phyloP scores from a whole-genome alignment of 2,888 invertebrate species.

The Drosophila lacicola region DNA sequence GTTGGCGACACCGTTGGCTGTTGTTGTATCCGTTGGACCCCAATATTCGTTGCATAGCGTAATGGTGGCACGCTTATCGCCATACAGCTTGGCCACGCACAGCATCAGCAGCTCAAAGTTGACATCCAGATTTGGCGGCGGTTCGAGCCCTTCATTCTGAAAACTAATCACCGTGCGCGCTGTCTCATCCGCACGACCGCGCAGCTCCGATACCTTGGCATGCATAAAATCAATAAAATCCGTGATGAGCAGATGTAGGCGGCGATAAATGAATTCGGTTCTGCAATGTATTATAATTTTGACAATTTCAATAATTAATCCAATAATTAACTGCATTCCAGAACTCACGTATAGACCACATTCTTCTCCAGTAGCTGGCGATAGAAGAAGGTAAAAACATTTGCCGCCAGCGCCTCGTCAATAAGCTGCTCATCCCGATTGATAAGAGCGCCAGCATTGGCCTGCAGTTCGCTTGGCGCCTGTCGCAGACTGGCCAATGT shows the following conservation, averaged over 20 bases:
- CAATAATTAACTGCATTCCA: neutral
- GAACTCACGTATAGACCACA: constrained; percentile 87
- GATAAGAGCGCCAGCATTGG: constrained; percentile 85
- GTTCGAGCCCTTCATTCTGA: constrained; percentile 90
- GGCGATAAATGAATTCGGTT: constrained; percentile 93
- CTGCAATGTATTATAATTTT: constrained; percentile 37
- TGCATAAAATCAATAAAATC: constrained; percentile 98
- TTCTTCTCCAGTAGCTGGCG: constrained; percentile 90
- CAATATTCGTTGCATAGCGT: constrained; percentile 93
- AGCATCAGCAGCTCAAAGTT: constrained; percentile 94
- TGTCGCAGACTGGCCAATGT: constrained; percentile 88
- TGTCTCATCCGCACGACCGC: constrained; percentile 94
- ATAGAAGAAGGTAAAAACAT: constrained; percentile 92
- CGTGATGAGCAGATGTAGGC: constrained; percentile 93
- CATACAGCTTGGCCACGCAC: constrained; percentile 92
- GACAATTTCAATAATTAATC: neutral
- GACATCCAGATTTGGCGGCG: constrained; percentile 89
- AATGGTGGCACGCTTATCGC: constrained; percentile 89
- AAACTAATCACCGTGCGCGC: constrained; percentile 92
- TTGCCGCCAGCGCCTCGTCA: constrained; percentile 91
- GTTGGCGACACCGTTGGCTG: constrained; percentile 12
- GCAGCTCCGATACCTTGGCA: constrained; percentile 92
- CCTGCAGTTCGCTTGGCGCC: constrained; percentile 86
- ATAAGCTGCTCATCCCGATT: constrained; percentile 93
- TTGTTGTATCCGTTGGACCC: constrained; percentile 85